Conservation (phyloP, 2,797 vertebrate species). For the Acridotheres tristis region DNA sequence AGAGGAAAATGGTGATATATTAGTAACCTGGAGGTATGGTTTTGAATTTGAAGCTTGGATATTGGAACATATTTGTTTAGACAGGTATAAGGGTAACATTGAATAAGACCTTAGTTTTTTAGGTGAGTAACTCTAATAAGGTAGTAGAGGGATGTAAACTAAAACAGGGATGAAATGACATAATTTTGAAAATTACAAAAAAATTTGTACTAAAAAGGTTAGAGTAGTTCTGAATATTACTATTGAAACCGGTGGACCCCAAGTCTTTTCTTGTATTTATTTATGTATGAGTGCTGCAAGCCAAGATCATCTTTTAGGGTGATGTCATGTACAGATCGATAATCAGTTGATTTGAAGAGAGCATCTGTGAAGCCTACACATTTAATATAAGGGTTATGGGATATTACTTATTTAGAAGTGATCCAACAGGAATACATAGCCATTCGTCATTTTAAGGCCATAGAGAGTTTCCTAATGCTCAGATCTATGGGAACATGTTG, state of each 20-base stretch:
- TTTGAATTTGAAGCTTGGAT: conserved; percentile 32
- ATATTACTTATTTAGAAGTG: conserved; percentile 31
- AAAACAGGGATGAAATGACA: neutral
- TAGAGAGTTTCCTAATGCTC: neutral
- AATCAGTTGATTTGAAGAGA: conserved; percentile 31
- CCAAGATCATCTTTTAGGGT: conserved; percentile 23
- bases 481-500: neutral
- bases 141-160: neutral
- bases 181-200: neutral
- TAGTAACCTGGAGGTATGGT: conserved; percentile 24
- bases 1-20: neutral
- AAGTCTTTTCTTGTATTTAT: neutral
- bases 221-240: neutral
- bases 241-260: neutral
- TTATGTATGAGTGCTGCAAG: neutral
- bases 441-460: neutral
- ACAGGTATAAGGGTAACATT: neutral
- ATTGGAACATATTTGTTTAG: neutral
- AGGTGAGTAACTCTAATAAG: neutral
- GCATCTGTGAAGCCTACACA: conserved; percentile 17
- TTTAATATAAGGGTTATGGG: conserved; percentile 41
- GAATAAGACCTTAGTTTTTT: neutral
- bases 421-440: neutral
- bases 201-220: neutral
- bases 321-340: neutral